A percentile compares a stretch with the other conserved stretches of the same genome.
These are phyloP conservation scores for Etia nguti DNA, from an alignment of 2,113 vertebrate genomes.

Conservation along the genomic window DNA sequence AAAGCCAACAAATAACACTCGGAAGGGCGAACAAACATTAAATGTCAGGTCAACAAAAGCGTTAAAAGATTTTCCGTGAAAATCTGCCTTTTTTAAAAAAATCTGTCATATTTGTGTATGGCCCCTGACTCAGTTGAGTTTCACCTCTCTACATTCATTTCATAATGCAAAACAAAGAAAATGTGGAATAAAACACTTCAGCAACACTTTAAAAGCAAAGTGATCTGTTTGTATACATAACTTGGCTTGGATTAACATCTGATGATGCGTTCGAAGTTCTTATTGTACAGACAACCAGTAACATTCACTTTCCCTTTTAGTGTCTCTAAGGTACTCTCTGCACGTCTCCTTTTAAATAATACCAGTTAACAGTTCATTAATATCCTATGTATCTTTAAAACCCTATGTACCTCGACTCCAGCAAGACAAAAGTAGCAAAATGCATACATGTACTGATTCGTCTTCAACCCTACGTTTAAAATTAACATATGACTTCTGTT, in stretches of 20 bases:
- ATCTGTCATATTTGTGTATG: neutral
- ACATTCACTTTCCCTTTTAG: constrained; percentile 42
- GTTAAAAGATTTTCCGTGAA: neutral
- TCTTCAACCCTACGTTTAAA: neutral
- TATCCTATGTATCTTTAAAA: neutral
- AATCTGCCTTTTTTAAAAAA: neutral
- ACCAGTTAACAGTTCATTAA: neutral
- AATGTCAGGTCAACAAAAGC: neutral
- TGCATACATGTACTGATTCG: neutral
- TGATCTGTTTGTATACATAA: neutral
- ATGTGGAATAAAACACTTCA: neutral
- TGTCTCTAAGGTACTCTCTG: neutral
- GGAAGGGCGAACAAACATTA: neutral
- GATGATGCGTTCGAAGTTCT: neutral
- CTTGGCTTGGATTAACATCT: neutral
- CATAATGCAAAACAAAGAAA: constrained; percentile 8
- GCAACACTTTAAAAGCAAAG: neutral
- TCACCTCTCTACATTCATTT: neutral
- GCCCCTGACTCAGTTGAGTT: neutral
- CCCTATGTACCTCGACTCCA: neutral
- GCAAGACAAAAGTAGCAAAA: constrained; percentile 7
- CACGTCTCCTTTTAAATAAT: neutral
- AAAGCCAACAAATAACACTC: neutral
- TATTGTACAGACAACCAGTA: neutral
- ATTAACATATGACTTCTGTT: neutral